Evolutionary conservation across 2,888 invertebrate species (phyloP).

Genomic region (Hydrotaea cyrtoneurina): DNA sequence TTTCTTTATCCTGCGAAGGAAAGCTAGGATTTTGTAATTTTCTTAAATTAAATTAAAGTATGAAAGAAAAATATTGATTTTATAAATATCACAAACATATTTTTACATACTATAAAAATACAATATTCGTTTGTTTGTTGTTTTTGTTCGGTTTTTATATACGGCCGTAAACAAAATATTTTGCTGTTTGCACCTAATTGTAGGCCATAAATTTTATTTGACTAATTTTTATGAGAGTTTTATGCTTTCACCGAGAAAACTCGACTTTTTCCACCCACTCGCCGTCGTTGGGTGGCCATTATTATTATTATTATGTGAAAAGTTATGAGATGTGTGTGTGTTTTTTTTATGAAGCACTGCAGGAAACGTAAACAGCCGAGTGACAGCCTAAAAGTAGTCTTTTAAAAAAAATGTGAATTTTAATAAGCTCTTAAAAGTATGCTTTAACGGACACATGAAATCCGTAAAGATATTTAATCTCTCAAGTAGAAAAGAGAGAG

Average conservation of each 20-base stretch:
- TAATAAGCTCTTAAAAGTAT: neutral
- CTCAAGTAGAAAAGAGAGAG: no score
- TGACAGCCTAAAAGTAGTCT: conserved; percentile 1
- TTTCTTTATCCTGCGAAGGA: neutral
- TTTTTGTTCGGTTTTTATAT: neutral
- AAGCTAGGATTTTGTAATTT: neutral
- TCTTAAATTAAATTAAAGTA: no score
- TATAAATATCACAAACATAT: no score
- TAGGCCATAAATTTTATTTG: conserved; percentile 44
- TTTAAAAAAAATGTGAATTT: neutral
- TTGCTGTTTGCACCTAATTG: conserved; percentile 29
- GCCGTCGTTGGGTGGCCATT: neutral
- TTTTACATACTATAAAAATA: no score
- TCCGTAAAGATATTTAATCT: neutral
- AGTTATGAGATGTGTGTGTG: neutral
- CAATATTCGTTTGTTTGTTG: neutral
- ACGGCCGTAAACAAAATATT: neutral
- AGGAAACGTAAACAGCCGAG: neutral
- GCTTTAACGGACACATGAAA: neutral
- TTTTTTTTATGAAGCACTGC: neutral
- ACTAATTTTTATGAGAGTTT: conserved; percentile 22
- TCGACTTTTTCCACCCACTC: neutral
- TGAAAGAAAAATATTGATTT: neutral
- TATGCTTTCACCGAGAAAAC: neutral
- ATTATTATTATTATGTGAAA: neutral